A percentile compares a stretch with the other conserved stretches of the same genome.
Conservation (phyloP, 2,113 vertebrate species). For the Colinus virginianus region DNA sequence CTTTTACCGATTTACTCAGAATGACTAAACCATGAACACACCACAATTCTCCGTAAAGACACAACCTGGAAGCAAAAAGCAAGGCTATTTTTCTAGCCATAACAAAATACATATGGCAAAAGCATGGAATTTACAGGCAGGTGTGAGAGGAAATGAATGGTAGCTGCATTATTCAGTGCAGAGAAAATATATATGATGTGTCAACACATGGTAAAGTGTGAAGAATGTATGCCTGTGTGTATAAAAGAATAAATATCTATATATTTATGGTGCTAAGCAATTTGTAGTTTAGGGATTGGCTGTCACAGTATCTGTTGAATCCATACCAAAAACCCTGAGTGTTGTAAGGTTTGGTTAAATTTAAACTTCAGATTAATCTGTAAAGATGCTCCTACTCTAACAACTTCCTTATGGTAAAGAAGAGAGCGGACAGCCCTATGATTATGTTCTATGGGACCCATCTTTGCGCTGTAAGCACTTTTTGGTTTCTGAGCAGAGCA, state of each 20-base stretch:
- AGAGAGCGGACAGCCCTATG: neutral
- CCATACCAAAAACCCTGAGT: neutral
- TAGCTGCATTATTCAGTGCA: constrained; percentile 49
- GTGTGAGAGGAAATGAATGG: constrained; percentile 61
- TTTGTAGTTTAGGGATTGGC: constrained; percentile 32
- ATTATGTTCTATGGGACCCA: neutral
- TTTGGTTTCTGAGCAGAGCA: neutral
- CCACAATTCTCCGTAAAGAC: neutral
- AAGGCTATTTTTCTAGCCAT: neutral
- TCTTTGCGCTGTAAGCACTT: neutral
- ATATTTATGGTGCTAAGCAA: constrained; percentile 3
- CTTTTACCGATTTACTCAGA: neutral
- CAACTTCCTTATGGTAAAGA: neutral
- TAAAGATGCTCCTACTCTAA: neutral
- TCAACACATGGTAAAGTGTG: constrained; percentile 66
- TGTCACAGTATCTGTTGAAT: constrained; percentile 12
- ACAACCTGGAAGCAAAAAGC: constrained; percentile 4
- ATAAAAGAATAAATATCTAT: neutral
- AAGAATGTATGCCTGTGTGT: constrained; percentile 25
- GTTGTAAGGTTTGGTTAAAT: neutral
- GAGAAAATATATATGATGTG: constrained; percentile 42
- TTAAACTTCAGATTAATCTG: neutral
- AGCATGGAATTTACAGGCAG: constrained; percentile 38
- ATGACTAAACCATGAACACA: neutral
- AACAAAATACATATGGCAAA: constrained; percentile 44